These are phyloP conservation scores for Eulithis prunata DNA, from an alignment of 2,888 invertebrate species.

Conservation along the genomic window DNA sequence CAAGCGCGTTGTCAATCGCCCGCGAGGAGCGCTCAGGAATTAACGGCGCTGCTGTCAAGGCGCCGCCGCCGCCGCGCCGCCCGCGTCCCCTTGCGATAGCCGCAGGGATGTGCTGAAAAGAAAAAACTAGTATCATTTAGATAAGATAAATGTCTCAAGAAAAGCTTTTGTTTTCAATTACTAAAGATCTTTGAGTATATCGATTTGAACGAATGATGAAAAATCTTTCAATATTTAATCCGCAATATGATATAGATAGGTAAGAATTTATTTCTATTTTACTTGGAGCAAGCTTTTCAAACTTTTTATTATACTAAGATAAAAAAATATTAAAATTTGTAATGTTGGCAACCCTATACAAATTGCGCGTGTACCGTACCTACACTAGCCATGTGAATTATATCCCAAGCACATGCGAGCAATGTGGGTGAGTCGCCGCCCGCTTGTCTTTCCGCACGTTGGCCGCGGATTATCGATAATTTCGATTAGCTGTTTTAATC, in stretches of 20 bases:
- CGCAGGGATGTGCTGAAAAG: constrained; percentile 17
- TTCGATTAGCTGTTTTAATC: constrained; percentile 10
- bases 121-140: no score
- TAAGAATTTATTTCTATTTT: no score
- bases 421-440: constrained; percentile 49
- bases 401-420: constrained; percentile 54
- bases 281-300: no score
- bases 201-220: no score
- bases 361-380: constrained; percentile 58
- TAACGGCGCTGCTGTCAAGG: constrained; percentile 81
- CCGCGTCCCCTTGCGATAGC: constrained; percentile 33
- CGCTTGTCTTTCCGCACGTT: constrained; percentile 28
- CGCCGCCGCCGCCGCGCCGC: constrained; percentile 51
- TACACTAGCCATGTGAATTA: constrained; percentile 61
- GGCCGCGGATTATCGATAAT: constrained; percentile 23
- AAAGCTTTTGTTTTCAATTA: no score
- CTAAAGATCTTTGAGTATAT: no score
- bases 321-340: neutral
- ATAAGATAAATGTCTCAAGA: no score
- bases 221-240: no score
- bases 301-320: no score
- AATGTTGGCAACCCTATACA: constrained; percentile 55
- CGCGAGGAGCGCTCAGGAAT: constrained; percentile 79
- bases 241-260: no score
- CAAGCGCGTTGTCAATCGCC: constrained; percentile 82